Evolutionary conservation across 2,113 vertebrate genomes (phyloP), one percentile per base, ranked within the genome.

Genomic region (Thymallus thymallus): DNA sequence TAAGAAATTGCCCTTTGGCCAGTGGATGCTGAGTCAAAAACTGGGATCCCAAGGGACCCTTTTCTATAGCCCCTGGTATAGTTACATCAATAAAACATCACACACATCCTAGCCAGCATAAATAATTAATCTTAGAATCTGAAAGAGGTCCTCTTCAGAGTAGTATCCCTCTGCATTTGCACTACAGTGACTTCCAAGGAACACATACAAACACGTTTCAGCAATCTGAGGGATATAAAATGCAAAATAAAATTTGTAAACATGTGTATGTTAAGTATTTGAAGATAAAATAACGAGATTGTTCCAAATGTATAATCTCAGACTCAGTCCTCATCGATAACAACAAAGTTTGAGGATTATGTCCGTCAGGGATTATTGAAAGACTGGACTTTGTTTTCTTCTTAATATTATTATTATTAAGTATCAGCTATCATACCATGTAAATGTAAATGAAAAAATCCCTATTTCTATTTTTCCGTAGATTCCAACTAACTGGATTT

Each of bases 101-200:
- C 30, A 72, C 30, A 24, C 22, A 58, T 62, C 71, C 26, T 16
- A 26, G 35, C 32, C 24, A 13, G 32, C 22, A 9, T 72, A 24
- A 63, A 72, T 72, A 18, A 72, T 72, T 26, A 1, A 63, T 16
- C 32, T 46, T 51, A 63, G n/a, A 51, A 46, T 32, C 35, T 22
- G 55, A 60, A 23, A 7, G 13, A 72, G 56, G 60, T 14, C 48
- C 26, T 32, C 51, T 14, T 71, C 2, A 1, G 20, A 62, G 58
- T 24, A 22, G 58, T 5, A 41, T 41, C n/a, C 10, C 18, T 41
- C 22, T 72, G 30, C 20, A 72, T 62, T 72, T 72, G 32, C 32
- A 62, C 70, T 62, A 62, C 71, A 63, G 35, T 64, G 22, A 18
- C 35, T 72, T 48, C 58, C 29, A 6, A 6, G 18, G 23, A 24